A percentile compares a stretch with the other conserved stretches of the same genome.
Conservation (phyloP, 2,797 vertebrate species). For the Psittacula derbiana region DNA sequence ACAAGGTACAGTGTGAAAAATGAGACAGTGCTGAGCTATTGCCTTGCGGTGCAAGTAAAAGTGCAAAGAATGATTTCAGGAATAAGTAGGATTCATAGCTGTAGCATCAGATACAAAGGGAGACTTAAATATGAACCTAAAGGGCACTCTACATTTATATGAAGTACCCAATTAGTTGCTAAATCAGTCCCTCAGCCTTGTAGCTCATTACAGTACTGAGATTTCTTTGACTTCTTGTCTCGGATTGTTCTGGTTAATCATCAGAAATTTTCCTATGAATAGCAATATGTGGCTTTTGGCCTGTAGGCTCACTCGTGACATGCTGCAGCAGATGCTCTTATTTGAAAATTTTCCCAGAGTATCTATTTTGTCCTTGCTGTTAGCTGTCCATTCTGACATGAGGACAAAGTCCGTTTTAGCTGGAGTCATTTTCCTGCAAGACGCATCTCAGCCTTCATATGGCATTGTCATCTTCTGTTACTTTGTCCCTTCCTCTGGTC, state of each 20-base stretch:
- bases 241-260: background rate
- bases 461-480: background rate
- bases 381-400: background rate
- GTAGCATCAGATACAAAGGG: background rate
- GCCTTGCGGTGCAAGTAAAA: background rate
- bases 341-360: background rate
- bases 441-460: background rate
- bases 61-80: background rate
- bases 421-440: background rate
- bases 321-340: background rate
- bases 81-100: background rate
- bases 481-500: background rate
- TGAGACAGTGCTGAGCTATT: background rate
- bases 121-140: background rate
- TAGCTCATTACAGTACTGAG: background rate
- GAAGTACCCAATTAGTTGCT: background rate
- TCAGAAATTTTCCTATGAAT: background rate
- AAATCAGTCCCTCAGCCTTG: background rate
- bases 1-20: background rate
- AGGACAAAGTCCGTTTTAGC: background rate
- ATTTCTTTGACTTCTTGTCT: background rate
- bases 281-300: background rate
- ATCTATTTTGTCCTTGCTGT: background rate
- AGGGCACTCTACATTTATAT: background rate
- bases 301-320: background rate